Evolutionary conservation across 2,113 vertebrate genomes (phyloP), one percentile per base, ranked within the genome.

Genomic region (Corythornis cristatus): DNA sequence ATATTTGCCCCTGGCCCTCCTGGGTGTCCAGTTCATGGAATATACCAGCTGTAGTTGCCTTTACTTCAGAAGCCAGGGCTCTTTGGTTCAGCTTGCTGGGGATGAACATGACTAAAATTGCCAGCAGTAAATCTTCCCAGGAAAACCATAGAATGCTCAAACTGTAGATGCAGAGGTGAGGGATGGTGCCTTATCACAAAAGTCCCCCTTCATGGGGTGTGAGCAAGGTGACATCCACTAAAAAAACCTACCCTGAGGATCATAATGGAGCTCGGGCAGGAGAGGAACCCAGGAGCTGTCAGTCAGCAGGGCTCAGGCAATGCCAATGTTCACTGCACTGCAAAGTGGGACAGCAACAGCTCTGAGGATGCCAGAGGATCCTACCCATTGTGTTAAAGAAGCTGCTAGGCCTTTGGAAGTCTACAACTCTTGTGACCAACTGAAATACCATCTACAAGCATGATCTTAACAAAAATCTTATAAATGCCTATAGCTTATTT

Each of bases 241-340:
- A 54, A 73, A 89, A 64, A 13, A 53, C 8, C 8, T 84, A 19
- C 19, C 13, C 11, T 50, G 33, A 56, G 25, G 57, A 37, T 40
- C 62, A 13, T 9, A 33, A 45, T 0, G 0, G 11, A 66, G 7
- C 23, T 61, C 0, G 0, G 35, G 25, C 11, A 70, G 15, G 54
- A 58, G 11, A 73, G 13, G 17, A 95, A 7, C 43, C 14, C 21
- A 66, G 28, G 33, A 56, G 6, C 13, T 45, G 35, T 45, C 48
- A 90, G 54, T 26, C 72, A 85, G 33, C 13, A 53, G 26, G 45
- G 4, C 57, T 54, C 40, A 42, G 48, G 48, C 42, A 72, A 15
- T 25, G 22, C 8, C 0, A 3, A 20, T 25, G 8, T 12, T 65
- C 21, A n/a, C 40, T 33, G 45, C 33, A 17, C 13, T 20, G 16